A percentile compares a stretch with the other conserved stretches of the same genome.
phyloP scores from a whole-genome alignment of 2,888 invertebrate species.

The Polydrusus tereticollis region DNA sequence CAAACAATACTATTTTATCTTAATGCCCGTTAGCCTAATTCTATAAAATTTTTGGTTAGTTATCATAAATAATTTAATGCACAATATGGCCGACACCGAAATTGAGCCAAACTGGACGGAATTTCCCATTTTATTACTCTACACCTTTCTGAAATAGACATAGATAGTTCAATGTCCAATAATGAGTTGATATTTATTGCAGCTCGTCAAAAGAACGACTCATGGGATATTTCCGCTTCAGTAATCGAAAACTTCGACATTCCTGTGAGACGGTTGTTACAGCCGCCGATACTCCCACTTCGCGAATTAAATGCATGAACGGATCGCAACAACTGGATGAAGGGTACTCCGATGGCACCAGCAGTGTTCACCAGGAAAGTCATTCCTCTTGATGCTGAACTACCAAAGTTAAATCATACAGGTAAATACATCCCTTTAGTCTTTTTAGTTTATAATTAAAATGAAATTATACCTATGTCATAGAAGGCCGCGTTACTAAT shows the following conservation, averaged over 20 bases:
- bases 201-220: constrained; percentile 70
- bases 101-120: too few species aligned
- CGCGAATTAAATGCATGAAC: constrained; percentile 33
- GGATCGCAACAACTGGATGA: constrained; percentile 19
- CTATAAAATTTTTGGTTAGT: too few species aligned
- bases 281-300: constrained; percentile 60
- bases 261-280: constrained; percentile 67
- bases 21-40: too few species aligned
- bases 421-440: not conserved
- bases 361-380: constrained; percentile 19
- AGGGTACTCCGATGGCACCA: constrained; percentile 19
- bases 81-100: too few species aligned
- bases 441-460: too few species aligned
- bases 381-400: constrained; percentile 26
- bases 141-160: too few species aligned
- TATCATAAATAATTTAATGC: too few species aligned
- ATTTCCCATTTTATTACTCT: too few species aligned
- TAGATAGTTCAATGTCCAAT: too few species aligned
- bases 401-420: not conserved
- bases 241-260: constrained; percentile 65
- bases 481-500: too few species aligned
- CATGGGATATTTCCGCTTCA: constrained; percentile 71
- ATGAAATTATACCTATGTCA: too few species aligned
- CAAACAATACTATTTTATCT: too few species aligned
- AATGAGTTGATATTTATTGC: constrained; percentile 16